These are phyloP conservation scores for Arrhopalites spinosus DNA, from an alignment of 2,888 invertebrate genomes.

Conservation along the genomic window DNA sequence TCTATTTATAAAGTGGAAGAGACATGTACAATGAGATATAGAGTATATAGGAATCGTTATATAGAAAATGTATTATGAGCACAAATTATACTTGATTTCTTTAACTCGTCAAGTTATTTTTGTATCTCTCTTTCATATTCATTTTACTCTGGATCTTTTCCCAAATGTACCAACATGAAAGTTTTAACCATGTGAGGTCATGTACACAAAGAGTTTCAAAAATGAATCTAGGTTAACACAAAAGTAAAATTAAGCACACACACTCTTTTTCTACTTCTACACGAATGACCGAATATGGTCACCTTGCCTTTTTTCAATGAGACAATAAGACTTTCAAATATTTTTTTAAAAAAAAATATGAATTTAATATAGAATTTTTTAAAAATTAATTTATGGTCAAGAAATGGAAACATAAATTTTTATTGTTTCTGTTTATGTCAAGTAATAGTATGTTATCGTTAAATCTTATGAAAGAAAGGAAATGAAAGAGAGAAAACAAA, in stretches of 20 bases:
- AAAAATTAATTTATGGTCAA: too few species aligned
- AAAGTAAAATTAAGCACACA: background rate
- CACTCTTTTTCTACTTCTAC: background rate
- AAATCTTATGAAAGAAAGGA: too few species aligned
- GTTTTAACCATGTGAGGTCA: conserved; percentile 23
- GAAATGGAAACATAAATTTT: too few species aligned
- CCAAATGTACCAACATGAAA: conserved; percentile 2
- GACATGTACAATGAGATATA: too few species aligned
- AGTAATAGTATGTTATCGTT: too few species aligned
- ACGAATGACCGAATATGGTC: background rate
- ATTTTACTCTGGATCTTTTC: conserved; percentile 5
- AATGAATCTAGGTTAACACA: conserved; percentile 1
- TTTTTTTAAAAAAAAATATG: background rate
- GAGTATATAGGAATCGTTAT: too few species aligned
- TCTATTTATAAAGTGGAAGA: too few species aligned
- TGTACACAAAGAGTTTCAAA: background rate
- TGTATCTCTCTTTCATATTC: conserved; percentile 13
- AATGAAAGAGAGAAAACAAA: too few species aligned
- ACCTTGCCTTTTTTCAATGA: background rate
- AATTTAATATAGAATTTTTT: too few species aligned
- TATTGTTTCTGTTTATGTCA: too few species aligned
- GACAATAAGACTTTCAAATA: background rate
- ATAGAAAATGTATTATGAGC: too few species aligned
- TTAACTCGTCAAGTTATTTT: conserved; percentile 23
- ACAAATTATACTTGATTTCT: too few species aligned